These are phyloP conservation scores for Gadus chalcogrammus DNA, from an alignment of 2,113 vertebrate species.

Conservation along the genomic window DNA sequence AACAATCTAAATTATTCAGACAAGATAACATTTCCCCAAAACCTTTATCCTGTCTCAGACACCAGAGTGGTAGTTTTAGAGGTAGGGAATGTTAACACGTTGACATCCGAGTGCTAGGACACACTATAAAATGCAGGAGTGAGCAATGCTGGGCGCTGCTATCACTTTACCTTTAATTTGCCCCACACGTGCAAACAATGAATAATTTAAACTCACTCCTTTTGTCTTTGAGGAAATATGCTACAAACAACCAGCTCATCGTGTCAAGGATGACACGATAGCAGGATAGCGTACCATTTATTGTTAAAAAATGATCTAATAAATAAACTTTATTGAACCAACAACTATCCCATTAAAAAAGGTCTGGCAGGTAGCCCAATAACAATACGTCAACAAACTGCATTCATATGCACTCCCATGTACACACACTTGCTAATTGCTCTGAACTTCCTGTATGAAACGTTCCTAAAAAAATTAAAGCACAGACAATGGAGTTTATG, in stretches of 20 bases:
- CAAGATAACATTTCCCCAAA: slow-evolving; percentile 33
- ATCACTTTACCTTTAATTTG: slow-evolving; percentile 74
- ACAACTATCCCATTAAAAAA: too few species aligned
- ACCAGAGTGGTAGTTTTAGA: slow-evolving; percentile 36
- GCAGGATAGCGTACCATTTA: not conserved
- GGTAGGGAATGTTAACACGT: slow-evolving; percentile 49
- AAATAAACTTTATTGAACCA: too few species aligned
- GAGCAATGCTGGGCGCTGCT: slow-evolving; percentile 40
- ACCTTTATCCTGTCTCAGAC: slow-evolving; percentile 29
- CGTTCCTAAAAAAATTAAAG: not conserved
- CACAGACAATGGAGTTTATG: slow-evolving; percentile 16
- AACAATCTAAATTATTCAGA: slow-evolving; percentile 53
- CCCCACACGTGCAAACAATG: slow-evolving; percentile 40
- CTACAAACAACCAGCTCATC: slow-evolving; percentile 27
- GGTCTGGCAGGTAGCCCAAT: too few species aligned
- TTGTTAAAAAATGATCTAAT: too few species aligned
- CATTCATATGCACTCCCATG: not conserved
- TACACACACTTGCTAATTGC: not conserved
- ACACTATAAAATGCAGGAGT: slow-evolving; percentile 69
- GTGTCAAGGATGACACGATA: not conserved
- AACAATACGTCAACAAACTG: too few species aligned
- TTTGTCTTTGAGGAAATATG: slow-evolving; percentile 23
- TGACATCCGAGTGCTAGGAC: slow-evolving; percentile 53
- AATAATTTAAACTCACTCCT: slow-evolving; percentile 63
- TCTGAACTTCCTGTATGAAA: not conserved